A percentile compares a stretch with the other conserved stretches of the same genome.
Conservation (phyloP, 2,797 vertebrate species). For the Sorex maritimensis region DNA sequence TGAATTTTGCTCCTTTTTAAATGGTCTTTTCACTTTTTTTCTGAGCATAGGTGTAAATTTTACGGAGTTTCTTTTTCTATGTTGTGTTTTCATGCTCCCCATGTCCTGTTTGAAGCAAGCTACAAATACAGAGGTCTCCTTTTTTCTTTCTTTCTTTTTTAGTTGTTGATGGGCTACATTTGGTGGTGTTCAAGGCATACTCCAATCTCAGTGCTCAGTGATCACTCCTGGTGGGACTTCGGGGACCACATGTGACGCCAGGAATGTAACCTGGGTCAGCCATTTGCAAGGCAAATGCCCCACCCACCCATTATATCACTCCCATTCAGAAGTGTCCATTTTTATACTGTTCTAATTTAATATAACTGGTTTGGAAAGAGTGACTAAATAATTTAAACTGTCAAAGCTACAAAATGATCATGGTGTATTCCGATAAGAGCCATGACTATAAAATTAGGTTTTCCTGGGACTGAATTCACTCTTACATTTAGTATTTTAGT, state of each 20-base stretch:
- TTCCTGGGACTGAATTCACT: slow-evolving; percentile 63
- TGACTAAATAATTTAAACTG: slow-evolving; percentile 30
- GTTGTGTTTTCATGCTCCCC: not conserved
- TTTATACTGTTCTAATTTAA: slow-evolving; percentile 21
- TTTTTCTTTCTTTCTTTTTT: too few relatives aligned
- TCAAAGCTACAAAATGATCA: slow-evolving; percentile 42
- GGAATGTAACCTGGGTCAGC: too few relatives aligned
- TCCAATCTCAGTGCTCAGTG: too few relatives aligned
- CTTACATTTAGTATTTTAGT: slow-evolving; percentile 47
- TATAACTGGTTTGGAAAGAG: slow-evolving; percentile 20
- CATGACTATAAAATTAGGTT: not conserved
- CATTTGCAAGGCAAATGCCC: too few relatives aligned
- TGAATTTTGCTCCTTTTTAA: slow-evolving; percentile 42
- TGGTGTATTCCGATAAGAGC: slow-evolving; percentile 11
- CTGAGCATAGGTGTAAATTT: not conserved
- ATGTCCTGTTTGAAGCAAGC: not conserved
- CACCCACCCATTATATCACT: too few relatives aligned
- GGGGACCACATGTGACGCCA: too few relatives aligned
- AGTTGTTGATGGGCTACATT: too few relatives aligned
- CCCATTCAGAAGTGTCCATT: not conserved
- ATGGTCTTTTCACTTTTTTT: slow-evolving; percentile 23
- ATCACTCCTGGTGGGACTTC: too few relatives aligned
- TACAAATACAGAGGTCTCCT: not conserved
- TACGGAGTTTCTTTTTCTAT: not conserved
- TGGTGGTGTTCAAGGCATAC: too few relatives aligned